phyloP scores from a whole-genome alignment of 1,140 invertebrate genomes.

The Tetragonula clypearis region DNA sequence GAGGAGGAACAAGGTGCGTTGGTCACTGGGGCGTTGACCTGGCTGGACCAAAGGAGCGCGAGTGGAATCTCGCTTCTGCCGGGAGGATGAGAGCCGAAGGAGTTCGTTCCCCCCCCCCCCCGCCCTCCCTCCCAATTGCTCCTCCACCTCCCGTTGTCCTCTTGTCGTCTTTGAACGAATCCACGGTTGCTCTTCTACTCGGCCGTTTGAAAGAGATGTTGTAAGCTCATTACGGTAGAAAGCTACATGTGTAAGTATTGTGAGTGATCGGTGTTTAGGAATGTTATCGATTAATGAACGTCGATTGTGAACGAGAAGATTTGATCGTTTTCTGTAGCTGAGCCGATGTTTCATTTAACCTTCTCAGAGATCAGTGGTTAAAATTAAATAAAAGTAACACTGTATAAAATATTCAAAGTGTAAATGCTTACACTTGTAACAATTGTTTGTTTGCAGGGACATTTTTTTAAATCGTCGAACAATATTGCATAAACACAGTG shows the following conservation, averaged over 20 bases:
- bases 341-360: no score
- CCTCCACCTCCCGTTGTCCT: neutral
- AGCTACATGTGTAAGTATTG: neutral
- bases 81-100: constrained; percentile 43
- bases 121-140: constrained; percentile 13
- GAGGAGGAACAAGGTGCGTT: constrained; percentile 72
- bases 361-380: neutral
- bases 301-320: no score
- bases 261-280: neutral
- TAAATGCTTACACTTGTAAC: no score
- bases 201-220: neutral
- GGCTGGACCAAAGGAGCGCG: constrained; percentile 73
- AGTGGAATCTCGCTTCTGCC: constrained; percentile 68
- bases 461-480: no score
- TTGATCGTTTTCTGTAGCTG: neutral
- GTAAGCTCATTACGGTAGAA: neutral
- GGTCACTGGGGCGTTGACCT: constrained; percentile 79
- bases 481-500: no score
- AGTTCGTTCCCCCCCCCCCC: constrained; percentile 12
- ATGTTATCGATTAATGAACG: neutral
- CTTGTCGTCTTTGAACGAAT: neutral
- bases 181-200: neutral
- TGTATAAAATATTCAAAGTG: no score
- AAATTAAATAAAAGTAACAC: no score
- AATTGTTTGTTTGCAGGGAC: no score